A percentile compares a stretch with the other conserved stretches of the same genome.
These are phyloP conservation scores for Ochropleura plecta DNA, from an alignment of 2,888 invertebrate genomes.

Conservation along the genomic window DNA sequence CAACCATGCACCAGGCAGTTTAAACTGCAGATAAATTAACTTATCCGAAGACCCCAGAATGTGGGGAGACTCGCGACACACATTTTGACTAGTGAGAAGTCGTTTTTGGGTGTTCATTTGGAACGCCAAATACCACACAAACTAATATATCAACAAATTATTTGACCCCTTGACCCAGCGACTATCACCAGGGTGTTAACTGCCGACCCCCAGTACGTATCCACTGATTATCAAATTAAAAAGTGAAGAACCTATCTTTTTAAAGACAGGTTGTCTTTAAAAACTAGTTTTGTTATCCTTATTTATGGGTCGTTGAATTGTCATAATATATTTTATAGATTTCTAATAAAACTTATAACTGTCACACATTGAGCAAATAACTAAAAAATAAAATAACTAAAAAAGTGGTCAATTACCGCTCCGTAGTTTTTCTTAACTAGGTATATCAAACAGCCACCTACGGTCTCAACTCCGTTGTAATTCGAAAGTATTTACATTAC, in stretches of 20 bases:
- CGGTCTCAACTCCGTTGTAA: background rate
- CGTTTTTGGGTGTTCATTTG: background rate
- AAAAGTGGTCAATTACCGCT: slow-evolving; percentile 9
- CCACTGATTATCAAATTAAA: slow-evolving; percentile 23
- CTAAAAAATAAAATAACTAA: slow-evolving; percentile 3
- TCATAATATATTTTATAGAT: slow-evolving; percentile 34
- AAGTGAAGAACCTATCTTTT: slow-evolving; percentile 15
- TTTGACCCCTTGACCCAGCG: slow-evolving; percentile 20
- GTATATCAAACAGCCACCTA: background rate
- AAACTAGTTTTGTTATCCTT: slow-evolving; percentile 18
- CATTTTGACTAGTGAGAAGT: background rate
- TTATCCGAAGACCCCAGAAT: background rate
- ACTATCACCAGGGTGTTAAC: slow-evolving; percentile 20
- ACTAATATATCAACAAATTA: slow-evolving; percentile 13
- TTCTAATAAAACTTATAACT: slow-evolving; percentile 33
- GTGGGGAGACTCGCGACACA: background rate
- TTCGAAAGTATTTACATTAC: background rate
- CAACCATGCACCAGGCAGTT: background rate
- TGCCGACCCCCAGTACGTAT: slow-evolving; percentile 8
- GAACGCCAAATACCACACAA: background rate
- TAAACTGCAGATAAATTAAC: background rate
- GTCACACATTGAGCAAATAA: slow-evolving; percentile 30
- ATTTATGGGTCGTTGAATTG: slow-evolving; percentile 51
- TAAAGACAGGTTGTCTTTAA: too few relatives aligned
- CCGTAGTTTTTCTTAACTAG: background rate